Evolutionary conservation across 2,113 vertebrate species (phyloP), one percentile per base, ranked within the genome.

Genomic region (Clarias batrachus): DNA sequence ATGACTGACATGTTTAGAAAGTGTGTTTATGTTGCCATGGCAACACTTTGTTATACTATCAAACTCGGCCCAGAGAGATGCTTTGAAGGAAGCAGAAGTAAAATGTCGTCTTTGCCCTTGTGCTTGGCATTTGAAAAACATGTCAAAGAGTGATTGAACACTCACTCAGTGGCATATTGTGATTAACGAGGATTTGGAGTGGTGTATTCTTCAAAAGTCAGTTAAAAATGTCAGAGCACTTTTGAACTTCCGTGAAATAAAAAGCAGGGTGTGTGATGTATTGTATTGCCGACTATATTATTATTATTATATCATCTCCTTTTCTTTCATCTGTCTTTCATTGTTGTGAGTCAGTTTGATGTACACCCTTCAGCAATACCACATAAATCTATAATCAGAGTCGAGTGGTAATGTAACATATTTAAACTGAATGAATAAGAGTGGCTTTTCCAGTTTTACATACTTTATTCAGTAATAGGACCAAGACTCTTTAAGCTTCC

Each of bases 1-100:
- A 68, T 86, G 85, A 90, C 57, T 86, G 87, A 78, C 84, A 90
- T 52, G 57, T 90, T 90, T 86, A 83, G 74, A 66, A 27, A 76
- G 81, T 86, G 77, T 88, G 73, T 84, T 60, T 54, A 10, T 33
- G 76, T 88, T 81, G 81, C 83, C 89, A 88, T 90, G 63, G 84
- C 30, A 8, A 86, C 83, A 2, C 27, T 84, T 84, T 86, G 86
- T 86, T 90, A 81, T 63, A 81, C 13, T 82, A 85, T 85, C 86
- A 86, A 83, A 83, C 89, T 84, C 80, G 17, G 59, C 77, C 77
- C n/a, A 13, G 81, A 16, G 65, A 76, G 87, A 86, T 84, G 84
- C 81, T 57, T 74, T 81, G 86, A 66, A 86, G 77, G 86, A 90
- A 88, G 86, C 33, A 21, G 76, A 88, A 59, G 25, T 25, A 62